Evolutionary conservation across 1,140 invertebrate genomes (phyloP).

Genomic region (Eubasilissa regina): DNA sequence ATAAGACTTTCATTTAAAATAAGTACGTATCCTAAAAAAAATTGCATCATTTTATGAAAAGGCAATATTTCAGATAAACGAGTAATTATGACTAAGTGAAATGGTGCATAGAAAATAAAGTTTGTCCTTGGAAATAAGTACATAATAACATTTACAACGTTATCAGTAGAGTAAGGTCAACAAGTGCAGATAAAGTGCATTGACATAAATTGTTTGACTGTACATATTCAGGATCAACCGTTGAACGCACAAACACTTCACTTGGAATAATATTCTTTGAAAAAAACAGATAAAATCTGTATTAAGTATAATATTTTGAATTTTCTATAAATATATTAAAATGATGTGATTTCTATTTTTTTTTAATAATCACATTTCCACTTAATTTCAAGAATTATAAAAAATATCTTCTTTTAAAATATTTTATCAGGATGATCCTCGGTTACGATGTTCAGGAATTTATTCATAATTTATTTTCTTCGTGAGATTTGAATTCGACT

Average conservation of each 20-base stretch:
- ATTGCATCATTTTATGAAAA: too few relatives aligned
- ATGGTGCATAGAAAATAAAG: background rate
- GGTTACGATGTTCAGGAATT: too few relatives aligned
- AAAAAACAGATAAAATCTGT: background rate
- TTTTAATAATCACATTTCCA: too few relatives aligned
- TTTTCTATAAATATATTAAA: background rate
- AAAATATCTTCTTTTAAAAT: too few relatives aligned
- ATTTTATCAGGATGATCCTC: too few relatives aligned
- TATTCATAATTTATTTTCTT: too few relatives aligned
- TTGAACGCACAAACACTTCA: background rate
- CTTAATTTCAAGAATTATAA: too few relatives aligned
- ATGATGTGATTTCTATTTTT: background rate
- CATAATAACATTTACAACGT: background rate
- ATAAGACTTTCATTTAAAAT: too few relatives aligned
- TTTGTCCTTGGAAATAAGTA: conserved; percentile 23
- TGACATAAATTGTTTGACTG: conserved; percentile 33
- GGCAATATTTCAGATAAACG: too few relatives aligned
- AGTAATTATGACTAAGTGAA: background rate
- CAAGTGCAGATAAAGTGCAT: conserved; percentile 38
- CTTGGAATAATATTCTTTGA: background rate
- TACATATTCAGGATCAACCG: background rate
- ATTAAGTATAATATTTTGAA: background rate
- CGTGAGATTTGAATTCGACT: too few relatives aligned
- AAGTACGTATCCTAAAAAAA: too few relatives aligned
- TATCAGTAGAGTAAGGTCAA: conserved; percentile 21